Conservation (phyloP, 2,797 vertebrate species). For the Lepus oiostolus region DNA sequence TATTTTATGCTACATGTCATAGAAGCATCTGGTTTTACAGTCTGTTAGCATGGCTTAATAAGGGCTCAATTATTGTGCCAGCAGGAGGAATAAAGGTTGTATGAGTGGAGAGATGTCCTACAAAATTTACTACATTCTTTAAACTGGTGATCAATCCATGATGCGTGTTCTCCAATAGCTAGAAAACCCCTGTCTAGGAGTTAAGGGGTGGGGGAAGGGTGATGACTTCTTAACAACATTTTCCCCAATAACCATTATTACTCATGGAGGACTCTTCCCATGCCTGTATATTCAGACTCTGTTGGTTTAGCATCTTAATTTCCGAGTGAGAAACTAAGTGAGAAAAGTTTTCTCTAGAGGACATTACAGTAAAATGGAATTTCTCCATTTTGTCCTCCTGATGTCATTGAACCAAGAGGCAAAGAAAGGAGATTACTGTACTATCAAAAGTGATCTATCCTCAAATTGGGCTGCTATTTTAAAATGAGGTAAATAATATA, state of each 20-base stretch:
- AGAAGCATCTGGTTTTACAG: slow-evolving; percentile 49
- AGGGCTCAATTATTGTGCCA: not conserved
- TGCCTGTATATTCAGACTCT: not conserved
- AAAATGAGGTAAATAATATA: not conserved
- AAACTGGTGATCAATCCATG: not conserved
- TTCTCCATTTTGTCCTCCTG: not conserved
- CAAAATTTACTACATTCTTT: not conserved
- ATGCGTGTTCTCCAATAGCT: not conserved
- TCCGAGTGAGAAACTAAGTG: not conserved
- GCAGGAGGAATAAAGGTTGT: not conserved
- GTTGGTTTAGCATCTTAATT: not conserved
- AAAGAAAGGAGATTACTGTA: not conserved
- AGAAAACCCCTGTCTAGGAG: not conserved
- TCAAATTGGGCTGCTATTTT: not conserved
- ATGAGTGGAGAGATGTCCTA: not conserved
- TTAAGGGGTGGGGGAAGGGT: not conserved
- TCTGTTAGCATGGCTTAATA: not conserved
- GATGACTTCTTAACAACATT: not conserved
- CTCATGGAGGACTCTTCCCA: not conserved
- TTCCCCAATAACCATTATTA: not conserved
- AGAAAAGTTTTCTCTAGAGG: not conserved
- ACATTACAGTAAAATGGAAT: not conserved
- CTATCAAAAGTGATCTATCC: not conserved
- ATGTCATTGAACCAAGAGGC: not conserved
- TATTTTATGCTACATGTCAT: not conserved